Base-by-base conservation (phyloP, 2,797 vertebrate genomes). In the Manis crassicaudata region DNA sequence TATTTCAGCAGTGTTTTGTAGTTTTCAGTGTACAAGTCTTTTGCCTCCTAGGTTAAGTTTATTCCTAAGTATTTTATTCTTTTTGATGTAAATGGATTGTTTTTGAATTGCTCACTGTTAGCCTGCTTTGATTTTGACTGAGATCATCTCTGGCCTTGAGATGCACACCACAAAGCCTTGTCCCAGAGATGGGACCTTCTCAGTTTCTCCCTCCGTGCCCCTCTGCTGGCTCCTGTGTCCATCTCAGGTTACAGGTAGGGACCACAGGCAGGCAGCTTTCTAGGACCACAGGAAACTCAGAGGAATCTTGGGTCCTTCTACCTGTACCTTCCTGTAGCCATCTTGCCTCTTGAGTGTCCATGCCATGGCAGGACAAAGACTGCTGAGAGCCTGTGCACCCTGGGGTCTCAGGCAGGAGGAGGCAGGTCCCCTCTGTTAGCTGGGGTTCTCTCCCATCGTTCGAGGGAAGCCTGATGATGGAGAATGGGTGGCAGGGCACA, bases 401-500 rank as follows among this genome's bases (percentile, higher is more conserved):
- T 32, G 13, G 52, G n/a, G 12, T 70, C 54, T 25, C 18, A 37
- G 40, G 50, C 50, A 77, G 77, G 82, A 65, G 14, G 12, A 46
- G 18, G 6, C 17, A 35, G 29, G 1, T 56, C 46, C 46, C n/a
- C 23, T 70, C 9, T 65, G 25, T 82, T 35, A 2, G 29, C 35
- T 54, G 46, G 35, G 70, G 20, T 29, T 93, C 29, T 72, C 6
- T 58, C 35, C 23, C 10, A 56, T 7, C 52, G 17, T 4, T 6
- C 29, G 27, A 72, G 27, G 16, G 40, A 11, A 93, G 2, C 43
- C 83, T 40, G 20, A 35, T 1, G 52, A 86, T 6, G 52, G 9
- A 37, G 40, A 80, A 46, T 46, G 46, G 1, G 2, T 52, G 52
- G 21, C 16, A 2, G 9, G 1, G 18, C 29, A 17, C 0, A 2